A percentile compares a stretch with the other conserved stretches of the same genome.
phyloP scores from a whole-genome alignment of 2,113 vertebrate genomes.

The Furnarius figulus region DNA sequence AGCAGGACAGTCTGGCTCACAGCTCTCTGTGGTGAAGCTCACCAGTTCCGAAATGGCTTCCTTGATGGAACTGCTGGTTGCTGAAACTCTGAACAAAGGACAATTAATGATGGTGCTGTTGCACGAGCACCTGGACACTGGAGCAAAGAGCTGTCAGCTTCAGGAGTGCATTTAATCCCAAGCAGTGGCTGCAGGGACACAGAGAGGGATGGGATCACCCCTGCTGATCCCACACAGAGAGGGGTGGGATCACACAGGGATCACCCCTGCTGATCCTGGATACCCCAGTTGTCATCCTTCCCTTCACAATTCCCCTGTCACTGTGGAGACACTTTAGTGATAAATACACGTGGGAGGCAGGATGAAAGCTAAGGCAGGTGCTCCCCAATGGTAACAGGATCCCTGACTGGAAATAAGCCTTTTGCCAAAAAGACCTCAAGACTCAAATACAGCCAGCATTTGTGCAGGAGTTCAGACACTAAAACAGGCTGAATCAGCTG shows the following conservation, averaged over 20 bases:
- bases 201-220: background rate
- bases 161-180: background rate
- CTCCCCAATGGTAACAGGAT: background rate
- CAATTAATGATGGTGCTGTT: background rate
- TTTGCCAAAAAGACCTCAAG: background rate
- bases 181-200: background rate
- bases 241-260: background rate
- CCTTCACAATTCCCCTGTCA: background rate
- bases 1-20: conserved; percentile 78
- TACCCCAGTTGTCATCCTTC: background rate
- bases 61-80: conserved; percentile 70
- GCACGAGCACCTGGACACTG: background rate
- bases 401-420: background rate
- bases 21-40: conserved; percentile 78
- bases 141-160: background rate
- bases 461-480: background rate
- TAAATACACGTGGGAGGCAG: background rate
- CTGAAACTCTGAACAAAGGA: conserved; percentile 75
- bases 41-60: conserved; percentile 74
- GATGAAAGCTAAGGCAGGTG: background rate
- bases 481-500: background rate
- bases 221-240: background rate
- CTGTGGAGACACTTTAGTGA: background rate
- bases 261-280: background rate
- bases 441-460: background rate